Conservation (phyloP, 2,888 invertebrate species). For the Buathra laborator region DNA sequence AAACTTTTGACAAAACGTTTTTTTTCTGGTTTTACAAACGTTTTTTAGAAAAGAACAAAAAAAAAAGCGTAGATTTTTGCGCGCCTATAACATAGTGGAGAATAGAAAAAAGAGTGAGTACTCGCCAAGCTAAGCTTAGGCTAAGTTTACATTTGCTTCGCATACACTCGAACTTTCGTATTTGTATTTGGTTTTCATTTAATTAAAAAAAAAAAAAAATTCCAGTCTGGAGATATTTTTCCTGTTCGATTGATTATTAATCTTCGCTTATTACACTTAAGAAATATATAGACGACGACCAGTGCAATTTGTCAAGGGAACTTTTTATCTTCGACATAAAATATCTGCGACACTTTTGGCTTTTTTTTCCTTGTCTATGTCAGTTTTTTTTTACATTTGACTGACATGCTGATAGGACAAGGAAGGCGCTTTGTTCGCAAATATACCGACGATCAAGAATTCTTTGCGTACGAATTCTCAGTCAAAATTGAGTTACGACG, state of each 20-base stretch:
- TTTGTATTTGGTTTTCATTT: conserved; percentile 22
- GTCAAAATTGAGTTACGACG: too few relatives aligned
- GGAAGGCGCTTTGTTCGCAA: conserved; percentile 54
- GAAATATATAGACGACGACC: conserved; percentile 4
- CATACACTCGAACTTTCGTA: conserved; percentile 77
- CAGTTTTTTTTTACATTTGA: conserved; percentile 6
- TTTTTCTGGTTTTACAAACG: conserved; percentile 15
- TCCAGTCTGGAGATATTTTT: not conserved
- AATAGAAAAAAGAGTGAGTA: conserved; percentile 81
- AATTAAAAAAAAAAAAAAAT: too few relatives aligned
- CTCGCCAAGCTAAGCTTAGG: conserved; percentile 83
- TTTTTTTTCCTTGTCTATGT: not conserved
- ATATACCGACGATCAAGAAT: conserved; percentile 2
- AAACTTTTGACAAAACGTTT: conserved; percentile 21
- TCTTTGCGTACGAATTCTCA: too few relatives aligned
- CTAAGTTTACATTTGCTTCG: conserved; percentile 84
- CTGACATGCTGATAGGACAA: conserved; percentile 3
- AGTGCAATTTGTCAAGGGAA: conserved; percentile 51
- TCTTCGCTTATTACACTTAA: not conserved
- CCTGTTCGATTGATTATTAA: not conserved
- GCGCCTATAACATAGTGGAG: conserved; percentile 69
- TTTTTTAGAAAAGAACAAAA: conserved; percentile 16
- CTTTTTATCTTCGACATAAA: conserved; percentile 11
- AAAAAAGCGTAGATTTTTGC: conserved; percentile 32
- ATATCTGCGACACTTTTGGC: not conserved